These are phyloP conservation scores for Phenganax stokvisi DNA, from an alignment of 92 coral and sea anemone species.

Conservation along the genomic window DNA sequence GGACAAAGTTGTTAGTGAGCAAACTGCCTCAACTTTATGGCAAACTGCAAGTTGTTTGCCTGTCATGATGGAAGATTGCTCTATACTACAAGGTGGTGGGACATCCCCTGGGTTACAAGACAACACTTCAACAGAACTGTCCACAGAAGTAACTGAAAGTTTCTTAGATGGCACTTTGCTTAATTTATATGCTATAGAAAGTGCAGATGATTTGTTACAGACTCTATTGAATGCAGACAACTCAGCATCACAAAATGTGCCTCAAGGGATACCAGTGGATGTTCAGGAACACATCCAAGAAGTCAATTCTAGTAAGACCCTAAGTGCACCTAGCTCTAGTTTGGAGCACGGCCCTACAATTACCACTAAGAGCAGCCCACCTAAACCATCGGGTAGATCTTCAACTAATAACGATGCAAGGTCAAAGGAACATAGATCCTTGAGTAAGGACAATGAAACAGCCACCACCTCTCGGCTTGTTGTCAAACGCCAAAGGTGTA, in stretches of 20 bases:
- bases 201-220: constrained; percentile 25
- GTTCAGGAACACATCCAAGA: not conserved
- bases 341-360: not conserved
- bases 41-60: not conserved
- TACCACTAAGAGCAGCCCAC: not conserved
- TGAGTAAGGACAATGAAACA: not conserved
- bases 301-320: not conserved
- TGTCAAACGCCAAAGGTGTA: not conserved
- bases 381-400: not conserved
- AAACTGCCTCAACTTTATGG: too few relatives aligned
- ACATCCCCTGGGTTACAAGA: not conserved
- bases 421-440: not conserved
- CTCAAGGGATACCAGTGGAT: not conserved
- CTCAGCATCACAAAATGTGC: not conserved
- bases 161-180: not conserved
- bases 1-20: too few relatives aligned
- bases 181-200: not conserved
- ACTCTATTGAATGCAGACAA: not conserved
- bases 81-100: constrained; percentile 17
- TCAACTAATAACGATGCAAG: not conserved
- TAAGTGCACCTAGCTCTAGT: not conserved
- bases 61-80: constrained; percentile 7
- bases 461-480: not conserved
- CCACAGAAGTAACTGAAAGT: not conserved
- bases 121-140: not conserved